Base-by-base conservation (phyloP, 1,140 invertebrate genomes). In the Pantala flavescens region DNA sequence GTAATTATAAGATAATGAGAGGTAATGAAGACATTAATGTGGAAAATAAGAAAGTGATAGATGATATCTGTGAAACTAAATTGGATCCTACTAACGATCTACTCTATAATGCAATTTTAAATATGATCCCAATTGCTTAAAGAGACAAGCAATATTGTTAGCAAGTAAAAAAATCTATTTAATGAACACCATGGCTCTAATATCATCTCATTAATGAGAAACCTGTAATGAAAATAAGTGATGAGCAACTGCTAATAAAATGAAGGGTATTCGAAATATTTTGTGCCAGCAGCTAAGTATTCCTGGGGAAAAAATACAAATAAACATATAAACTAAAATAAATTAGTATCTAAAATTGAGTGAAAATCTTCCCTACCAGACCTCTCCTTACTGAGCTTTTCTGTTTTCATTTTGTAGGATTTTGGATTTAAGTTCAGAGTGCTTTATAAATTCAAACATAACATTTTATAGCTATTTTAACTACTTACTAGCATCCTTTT, bases 401-500 rank as follows among this genome's bases (percentile, higher is more conserved):
- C 19, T 23, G 19, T 28, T 72, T 72, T 72, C 16, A 7, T 72
- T 72, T 28, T 28, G 36, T 24, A 42, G 71, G 23, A 14, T 21
- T 72, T 72, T 24, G 23, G 71, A 7, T 72, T 42, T 28, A 72
- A 72, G 14, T 63, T 63, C 49, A 63, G 28, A 36, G 28, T 36
- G 49, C 49, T 63, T 63, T 63, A 74, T n/a, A 36, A 23, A 71
- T 16, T 36, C 55, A 74, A 16, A 74, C 23, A 36, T 23, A 11
- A 74, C 28, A 71, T 24, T 23, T n/a, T 42, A 74, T 23, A 63
- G 75, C 71, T 73, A 24, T 21, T 24, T 71, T 36, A 36, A 71
- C 73, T 77, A 77, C 76, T 77, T 77, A 77, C 76, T 75, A 73
- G 76, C 63, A 73, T 72, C 75, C 55, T 74, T 73, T 77, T 76